Percentiles rank a stretch among this genome's conserved stretches.
Evolutionary conservation across 2,888 invertebrate genomes (phyloP).

Genomic region (Axea sp.): DNA sequence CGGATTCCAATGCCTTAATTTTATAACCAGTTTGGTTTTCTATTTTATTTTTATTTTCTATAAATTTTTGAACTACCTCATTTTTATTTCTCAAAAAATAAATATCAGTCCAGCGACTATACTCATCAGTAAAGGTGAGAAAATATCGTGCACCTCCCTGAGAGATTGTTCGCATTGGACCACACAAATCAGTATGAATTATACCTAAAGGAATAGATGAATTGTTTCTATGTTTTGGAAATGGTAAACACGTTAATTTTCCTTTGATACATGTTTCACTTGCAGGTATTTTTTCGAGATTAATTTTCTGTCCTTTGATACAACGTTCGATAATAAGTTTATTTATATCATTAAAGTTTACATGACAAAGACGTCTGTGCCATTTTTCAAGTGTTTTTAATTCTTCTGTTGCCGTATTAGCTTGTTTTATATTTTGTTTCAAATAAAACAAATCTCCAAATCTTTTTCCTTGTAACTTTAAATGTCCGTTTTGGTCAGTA

Average conservation of each 20-base stretch:
- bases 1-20: constrained; percentile 54
- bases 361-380: no score
- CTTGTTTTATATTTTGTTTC: no score
- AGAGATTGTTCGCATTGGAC: not conserved
- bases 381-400: no score
- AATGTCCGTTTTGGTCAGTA: no score
- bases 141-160: constrained; percentile 47
- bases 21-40: constrained; percentile 53
- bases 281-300: not conserved
- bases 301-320: no score
- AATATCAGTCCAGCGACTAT: constrained; percentile 60
- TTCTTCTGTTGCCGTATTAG: no score
- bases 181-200: constrained; percentile 1
- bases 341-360: no score
- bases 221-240: not conserved
- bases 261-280: not conserved
- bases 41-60: constrained; percentile 42
- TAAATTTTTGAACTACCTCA: constrained; percentile 51
- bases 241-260: not conserved
- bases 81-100: constrained; percentile 54
- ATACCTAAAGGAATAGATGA: not conserved
- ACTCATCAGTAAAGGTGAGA: constrained; percentile 65
- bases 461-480: no score
- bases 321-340: no score
- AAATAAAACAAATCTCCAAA: no score